A percentile compares a stretch with the other conserved stretches of the same genome.
These are phyloP conservation scores for Amia ocellicauda DNA, from an alignment of 2,113 vertebrate species.

Conservation along the genomic window DNA sequence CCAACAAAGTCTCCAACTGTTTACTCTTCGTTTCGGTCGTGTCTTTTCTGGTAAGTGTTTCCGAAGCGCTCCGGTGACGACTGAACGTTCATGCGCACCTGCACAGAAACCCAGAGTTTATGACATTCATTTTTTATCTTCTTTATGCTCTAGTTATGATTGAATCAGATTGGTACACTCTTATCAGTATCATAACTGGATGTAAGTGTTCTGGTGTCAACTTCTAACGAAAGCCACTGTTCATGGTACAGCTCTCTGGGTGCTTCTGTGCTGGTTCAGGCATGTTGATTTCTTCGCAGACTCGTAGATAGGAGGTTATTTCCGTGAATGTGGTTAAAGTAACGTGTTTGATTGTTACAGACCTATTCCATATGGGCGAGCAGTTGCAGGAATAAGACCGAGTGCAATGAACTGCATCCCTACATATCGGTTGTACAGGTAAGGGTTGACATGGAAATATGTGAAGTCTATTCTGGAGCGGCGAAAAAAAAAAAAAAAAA, in stretches of 20 bases:
- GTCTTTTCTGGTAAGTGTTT: conserved; percentile 84
- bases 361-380: conserved; percentile 97
- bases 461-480: too few relatives aligned
- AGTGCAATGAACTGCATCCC: conserved; percentile 94
- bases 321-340: too few relatives aligned
- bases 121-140: too few relatives aligned
- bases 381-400: conserved; percentile 91
- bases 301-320: background rate
- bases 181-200: too few relatives aligned
- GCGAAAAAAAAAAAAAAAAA: too few relatives aligned
- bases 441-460: conserved; percentile 25
- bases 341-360: conserved; percentile 47
- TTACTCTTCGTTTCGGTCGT: conserved; percentile 84
- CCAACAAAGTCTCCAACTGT: conserved; percentile 79
- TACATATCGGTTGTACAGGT: conserved; percentile 94
- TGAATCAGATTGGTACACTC: too few relatives aligned
- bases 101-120: too few relatives aligned
- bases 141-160: too few relatives aligned
- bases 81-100: too few relatives aligned
- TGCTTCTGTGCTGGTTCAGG: background rate
- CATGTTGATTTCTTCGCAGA: background rate
- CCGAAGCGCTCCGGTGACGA: too few relatives aligned
- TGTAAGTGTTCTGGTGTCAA: too few relatives aligned
- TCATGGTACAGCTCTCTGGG: background rate
- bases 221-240: too few relatives aligned